A percentile compares a stretch with the other conserved stretches of the same genome.
These are phyloP conservation scores for Philopedon plagiatum DNA, from an alignment of 2,888 invertebrate genomes.

Conservation along the genomic window DNA sequence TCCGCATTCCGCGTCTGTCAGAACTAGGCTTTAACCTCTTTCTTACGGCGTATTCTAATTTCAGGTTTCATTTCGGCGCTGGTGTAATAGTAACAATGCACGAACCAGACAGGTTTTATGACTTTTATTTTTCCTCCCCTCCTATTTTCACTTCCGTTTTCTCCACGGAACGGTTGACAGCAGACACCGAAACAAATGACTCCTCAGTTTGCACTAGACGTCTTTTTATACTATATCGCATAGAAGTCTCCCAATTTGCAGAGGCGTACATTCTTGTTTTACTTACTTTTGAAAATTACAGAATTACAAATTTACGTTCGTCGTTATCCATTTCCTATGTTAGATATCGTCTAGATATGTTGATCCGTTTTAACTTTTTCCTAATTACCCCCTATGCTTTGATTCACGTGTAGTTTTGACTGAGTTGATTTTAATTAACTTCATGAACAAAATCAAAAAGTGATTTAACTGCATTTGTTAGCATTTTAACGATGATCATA, in stretches of 20 bases:
- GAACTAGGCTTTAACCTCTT: too few relatives aligned
- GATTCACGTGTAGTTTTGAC: too few relatives aligned
- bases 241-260: conserved; percentile 22
- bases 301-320: too few relatives aligned
- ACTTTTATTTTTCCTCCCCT: conserved; percentile 17
- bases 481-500: too few relatives aligned
- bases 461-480: too few relatives aligned
- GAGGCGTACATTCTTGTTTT: not conserved
- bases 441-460: too few relatives aligned
- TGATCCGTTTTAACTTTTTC: too few relatives aligned
- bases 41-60: not conserved
- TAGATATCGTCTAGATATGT: too few relatives aligned
- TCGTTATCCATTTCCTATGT: too few relatives aligned
- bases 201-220: conserved; percentile 56
- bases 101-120: conserved; percentile 22
- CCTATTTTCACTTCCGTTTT: conserved; percentile 17
- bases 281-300: not conserved
- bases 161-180: conserved; percentile 56
- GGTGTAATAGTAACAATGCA: conserved; percentile 13
- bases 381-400: too few relatives aligned
- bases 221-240: conserved; percentile 49
- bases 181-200: conserved; percentile 65
- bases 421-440: too few relatives aligned
- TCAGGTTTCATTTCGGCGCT: not conserved
- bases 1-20: too few relatives aligned